A percentile compares a stretch with the other conserved stretches of the same genome.
Conservation (phyloP, 2,888 invertebrate species). For the Agonopterix alstromeriana region DNA sequence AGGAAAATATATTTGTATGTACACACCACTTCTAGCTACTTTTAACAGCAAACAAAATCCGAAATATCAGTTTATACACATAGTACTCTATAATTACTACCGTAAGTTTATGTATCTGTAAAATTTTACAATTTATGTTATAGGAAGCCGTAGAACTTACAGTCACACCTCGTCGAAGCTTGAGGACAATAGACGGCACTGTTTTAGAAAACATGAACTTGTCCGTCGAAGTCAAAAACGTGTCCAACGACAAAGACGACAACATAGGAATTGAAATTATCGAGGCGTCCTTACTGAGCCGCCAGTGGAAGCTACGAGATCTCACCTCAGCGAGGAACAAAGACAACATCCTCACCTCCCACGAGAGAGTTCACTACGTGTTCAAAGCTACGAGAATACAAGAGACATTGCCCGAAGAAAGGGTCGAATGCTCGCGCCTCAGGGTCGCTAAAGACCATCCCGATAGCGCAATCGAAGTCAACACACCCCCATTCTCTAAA, state of each 20-base stretch:
- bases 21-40: too few species aligned
- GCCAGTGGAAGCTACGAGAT: slow-evolving; percentile 75
- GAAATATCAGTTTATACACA: too few species aligned
- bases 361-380: slow-evolving; percentile 59
- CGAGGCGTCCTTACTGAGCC: slow-evolving; percentile 78
- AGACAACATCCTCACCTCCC: slow-evolving; percentile 36
- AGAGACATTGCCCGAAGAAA: slow-evolving; percentile 28
- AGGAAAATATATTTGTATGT: too few species aligned
- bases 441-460: slow-evolving; percentile 40
- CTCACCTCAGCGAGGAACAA: slow-evolving; percentile 43
- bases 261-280: slow-evolving; percentile 75
- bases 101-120: too few species aligned
- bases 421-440: slow-evolving; percentile 45
- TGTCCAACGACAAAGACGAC: slow-evolving; percentile 79
- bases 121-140: neutral
- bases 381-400: slow-evolving; percentile 48
- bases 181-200: slow-evolving; percentile 43
- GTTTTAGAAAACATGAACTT: slow-evolving; percentile 78
- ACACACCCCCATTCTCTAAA: slow-evolving; percentile 42
- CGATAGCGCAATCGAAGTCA: slow-evolving; percentile 32
- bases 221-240: slow-evolving; percentile 82
- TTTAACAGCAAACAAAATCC: too few species aligned
- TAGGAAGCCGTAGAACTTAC: slow-evolving; percentile 76
- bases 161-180: slow-evolving; percentile 72
- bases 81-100: too few species aligned